Evolutionary conservation across 2,113 vertebrate genomes (phyloP).

Genomic region (Procavia capensis): DNA sequence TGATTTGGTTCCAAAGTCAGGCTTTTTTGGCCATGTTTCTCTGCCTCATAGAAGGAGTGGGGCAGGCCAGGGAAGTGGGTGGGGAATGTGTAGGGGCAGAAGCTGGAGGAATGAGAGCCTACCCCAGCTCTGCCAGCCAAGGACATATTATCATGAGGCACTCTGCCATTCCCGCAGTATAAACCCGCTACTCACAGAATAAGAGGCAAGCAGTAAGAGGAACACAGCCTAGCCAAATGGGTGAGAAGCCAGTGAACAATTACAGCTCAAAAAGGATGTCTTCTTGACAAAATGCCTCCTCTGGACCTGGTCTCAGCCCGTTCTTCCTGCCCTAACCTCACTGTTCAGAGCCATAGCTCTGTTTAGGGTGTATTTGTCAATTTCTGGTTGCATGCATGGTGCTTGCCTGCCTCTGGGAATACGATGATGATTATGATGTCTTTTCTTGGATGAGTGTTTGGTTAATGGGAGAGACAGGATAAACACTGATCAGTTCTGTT

Average conservation of each 20-base stretch:
- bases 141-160: not conserved
- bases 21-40: not conserved
- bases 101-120: not conserved
- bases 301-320: not conserved
- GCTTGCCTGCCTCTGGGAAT: not conserved
- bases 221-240: not conserved
- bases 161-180: too few species aligned
- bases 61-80: not conserved
- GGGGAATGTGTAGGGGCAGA: not conserved
- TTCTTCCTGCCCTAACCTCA: not conserved
- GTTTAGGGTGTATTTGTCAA: not conserved
- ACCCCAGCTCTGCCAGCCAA: not conserved
- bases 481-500: not conserved
- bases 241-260: not conserved
- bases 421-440: not conserved
- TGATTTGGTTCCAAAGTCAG: not conserved
- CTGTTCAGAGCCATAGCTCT: not conserved
- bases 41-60: not conserved
- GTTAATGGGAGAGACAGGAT: not conserved
- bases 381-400: not conserved
- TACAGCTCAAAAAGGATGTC: not conserved
- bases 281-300: not conserved
- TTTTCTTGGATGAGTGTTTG: not conserved
- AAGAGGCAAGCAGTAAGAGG: not conserved
- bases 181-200: not conserved